Conservation (phyloP, 2,113 vertebrate species). For the Thalassarche chlororhynchos region DNA sequence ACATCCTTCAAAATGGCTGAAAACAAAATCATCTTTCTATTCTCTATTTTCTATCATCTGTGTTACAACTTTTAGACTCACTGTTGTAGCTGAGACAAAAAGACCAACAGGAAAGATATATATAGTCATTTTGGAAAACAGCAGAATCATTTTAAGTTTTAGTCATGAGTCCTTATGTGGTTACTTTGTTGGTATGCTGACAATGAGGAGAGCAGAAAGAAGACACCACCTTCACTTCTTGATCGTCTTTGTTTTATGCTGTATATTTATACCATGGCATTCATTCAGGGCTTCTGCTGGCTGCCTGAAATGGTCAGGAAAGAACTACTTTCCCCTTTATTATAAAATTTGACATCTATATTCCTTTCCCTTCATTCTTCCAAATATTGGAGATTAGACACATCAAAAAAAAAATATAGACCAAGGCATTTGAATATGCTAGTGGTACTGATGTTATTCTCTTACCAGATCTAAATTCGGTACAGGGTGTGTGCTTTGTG, state of each 20-base stretch:
- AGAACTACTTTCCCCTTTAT: not conserved
- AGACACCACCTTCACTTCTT: not conserved
- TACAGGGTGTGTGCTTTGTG: not conserved
- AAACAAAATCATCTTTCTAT: not conserved
- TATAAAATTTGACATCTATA: not conserved
- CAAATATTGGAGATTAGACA: not conserved
- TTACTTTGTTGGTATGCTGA: not conserved
- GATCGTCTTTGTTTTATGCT: not conserved
- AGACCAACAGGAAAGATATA: not conserved
- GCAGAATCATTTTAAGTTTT: not conserved
- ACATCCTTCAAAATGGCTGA: not conserved
- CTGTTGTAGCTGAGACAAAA: not conserved
- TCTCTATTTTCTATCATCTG: not conserved
- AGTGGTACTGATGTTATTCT: not conserved
- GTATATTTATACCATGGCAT: not conserved
- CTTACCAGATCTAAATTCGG: not conserved
- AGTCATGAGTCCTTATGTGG: not conserved
- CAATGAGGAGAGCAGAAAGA: not conserved
- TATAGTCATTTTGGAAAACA: not conserved
- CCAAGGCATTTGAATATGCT: not conserved
- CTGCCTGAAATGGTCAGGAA: not conserved
- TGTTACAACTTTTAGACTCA: not conserved
- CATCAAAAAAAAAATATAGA: not conserved
- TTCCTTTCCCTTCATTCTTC: not conserved
- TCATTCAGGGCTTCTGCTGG: not conserved